phyloP scores from a whole-genome alignment of 2,113 vertebrate genomes.

The Pseudorhombus dupliciocellatus region DNA sequence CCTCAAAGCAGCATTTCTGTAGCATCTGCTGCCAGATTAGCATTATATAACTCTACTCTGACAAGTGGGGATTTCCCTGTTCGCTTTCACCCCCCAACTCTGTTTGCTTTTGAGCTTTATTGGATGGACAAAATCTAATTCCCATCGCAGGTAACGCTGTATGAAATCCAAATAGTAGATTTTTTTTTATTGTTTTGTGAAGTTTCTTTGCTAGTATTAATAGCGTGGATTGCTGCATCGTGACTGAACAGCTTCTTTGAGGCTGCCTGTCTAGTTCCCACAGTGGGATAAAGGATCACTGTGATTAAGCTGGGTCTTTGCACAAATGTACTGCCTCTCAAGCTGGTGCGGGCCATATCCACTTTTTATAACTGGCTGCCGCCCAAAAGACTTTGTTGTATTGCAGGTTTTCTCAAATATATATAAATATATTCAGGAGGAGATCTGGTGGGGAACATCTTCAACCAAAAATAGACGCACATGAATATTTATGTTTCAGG shows the following conservation, averaged over 20 bases:
- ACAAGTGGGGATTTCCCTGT: conserved; percentile 16
- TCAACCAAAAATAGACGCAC: conserved; percentile 30
- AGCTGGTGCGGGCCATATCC: too few relatives aligned
- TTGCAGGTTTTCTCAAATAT: conserved; percentile 25
- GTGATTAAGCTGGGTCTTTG: conserved; percentile 43
- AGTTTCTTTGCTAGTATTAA: not conserved
- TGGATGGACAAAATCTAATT: conserved; percentile 18
- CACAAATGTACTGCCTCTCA: conserved; percentile 30
- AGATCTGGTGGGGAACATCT: conserved; percentile 15
- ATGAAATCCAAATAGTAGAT: not conserved
- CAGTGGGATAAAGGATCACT: conserved; percentile 39
- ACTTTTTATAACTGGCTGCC: not conserved
- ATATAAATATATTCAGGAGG: not conserved
- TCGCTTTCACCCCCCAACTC: conserved; percentile 16
- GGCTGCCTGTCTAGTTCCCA: conserved; percentile 9
- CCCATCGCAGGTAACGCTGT: conserved; percentile 1
- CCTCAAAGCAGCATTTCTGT: conserved; percentile 46
- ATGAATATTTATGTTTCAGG: conserved; percentile 28
- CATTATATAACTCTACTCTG: conserved; percentile 39
- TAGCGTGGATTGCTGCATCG: conserved; percentile 14
- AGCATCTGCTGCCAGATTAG: conserved; percentile 55
- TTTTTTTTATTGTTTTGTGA: not conserved
- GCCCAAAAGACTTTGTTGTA: conserved; percentile 42
- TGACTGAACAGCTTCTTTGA: not conserved
- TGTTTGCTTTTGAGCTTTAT: conserved; percentile 1